phyloP scores from a whole-genome alignment of 2,113 vertebrate species.

The Anoura caudifer region DNA sequence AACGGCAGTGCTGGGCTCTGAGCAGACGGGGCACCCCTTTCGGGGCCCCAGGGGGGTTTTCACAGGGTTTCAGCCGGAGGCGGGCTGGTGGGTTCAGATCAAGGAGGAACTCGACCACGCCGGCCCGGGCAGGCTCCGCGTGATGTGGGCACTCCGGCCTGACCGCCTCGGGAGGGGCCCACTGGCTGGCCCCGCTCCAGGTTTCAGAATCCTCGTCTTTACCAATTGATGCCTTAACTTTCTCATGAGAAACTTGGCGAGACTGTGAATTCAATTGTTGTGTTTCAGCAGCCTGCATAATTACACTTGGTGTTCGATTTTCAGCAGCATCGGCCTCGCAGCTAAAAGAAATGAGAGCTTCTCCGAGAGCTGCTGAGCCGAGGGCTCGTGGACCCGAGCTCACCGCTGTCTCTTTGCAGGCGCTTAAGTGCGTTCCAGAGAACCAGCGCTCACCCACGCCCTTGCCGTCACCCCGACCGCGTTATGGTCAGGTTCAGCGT shows the following conservation, averaged over 20 bases:
- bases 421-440: accelerated
- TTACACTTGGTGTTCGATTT: not conserved
- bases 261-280: not conserved
- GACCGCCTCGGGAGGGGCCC: accelerated
- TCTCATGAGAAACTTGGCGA: not conserved
- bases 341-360: not conserved
- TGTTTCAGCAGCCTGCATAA: not conserved
- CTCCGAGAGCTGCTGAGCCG: not conserved
- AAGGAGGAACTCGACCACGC: not conserved
- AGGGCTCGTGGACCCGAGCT: accelerated
- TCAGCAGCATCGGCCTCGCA: not conserved
- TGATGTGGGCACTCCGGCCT: not conserved
- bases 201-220: not conserved
- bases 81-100: not conserved
- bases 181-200: not conserved
- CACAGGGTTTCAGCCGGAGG: not conserved
- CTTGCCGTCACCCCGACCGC: accelerated
- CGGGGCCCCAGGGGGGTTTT: not conserved
- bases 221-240: not conserved
- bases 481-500: accelerated
- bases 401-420: not conserved
- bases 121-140: not conserved
- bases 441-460: not conserved
- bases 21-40: not conserved
- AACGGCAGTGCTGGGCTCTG: not conserved